These are phyloP conservation scores for Chlorocebus sabaeus DNA, from an alignment of 2,113 vertebrate species.

Conservation along the genomic window DNA sequence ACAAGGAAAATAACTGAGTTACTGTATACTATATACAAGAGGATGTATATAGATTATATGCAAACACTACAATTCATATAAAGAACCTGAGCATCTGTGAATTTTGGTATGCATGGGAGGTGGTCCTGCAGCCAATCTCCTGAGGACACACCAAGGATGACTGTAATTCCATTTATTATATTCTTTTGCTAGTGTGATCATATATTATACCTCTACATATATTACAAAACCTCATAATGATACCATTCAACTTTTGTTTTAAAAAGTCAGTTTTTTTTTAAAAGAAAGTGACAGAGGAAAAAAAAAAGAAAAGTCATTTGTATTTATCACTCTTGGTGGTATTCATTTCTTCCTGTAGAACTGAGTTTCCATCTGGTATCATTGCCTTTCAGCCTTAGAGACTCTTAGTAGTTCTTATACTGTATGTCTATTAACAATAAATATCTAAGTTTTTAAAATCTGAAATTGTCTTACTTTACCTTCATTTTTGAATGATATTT, in stretches of 20 bases:
- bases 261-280: not conserved
- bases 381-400: not conserved
- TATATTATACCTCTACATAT: not conserved
- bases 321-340: not conserved
- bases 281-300: not conserved
- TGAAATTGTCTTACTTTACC: not conserved
- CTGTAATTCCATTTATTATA: not conserved
- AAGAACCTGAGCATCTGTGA: not conserved
- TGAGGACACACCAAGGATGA: not conserved
- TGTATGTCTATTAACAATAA: not conserved
- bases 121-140: not conserved
- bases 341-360: not conserved
- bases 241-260: not conserved
- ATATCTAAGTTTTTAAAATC: not conserved
- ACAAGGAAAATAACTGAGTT: slow-evolving; percentile 16
- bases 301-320: not conserved
- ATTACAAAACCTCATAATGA: not conserved
- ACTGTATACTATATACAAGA: not conserved
- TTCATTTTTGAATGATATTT: not conserved
- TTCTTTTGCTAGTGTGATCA: not conserved
- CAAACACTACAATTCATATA: not conserved
- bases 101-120: not conserved
- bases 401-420: not conserved
- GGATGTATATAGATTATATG: not conserved
- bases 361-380: not conserved